These are phyloP conservation scores for chimpanzee (Pan troglodytes) DNA, from an alignment of 2,113 vertebrate genomes.

Conservation along the genomic window NHGRI_mPanTro3-v2.1_pri NC_072413.2:58866001-58866500, in stretches of 20 bases:
- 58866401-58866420: neutral
- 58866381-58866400: neutral
- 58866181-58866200: slow-evolving; percentile 5
- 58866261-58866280: neutral
- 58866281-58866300: neutral
- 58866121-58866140: neutral
- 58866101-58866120: neutral
- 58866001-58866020: neutral
- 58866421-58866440: slow-evolving; percentile 39
- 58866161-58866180: neutral
- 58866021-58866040: neutral
- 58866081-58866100: neutral
- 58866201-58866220: neutral
- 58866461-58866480: neutral
- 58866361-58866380: neutral
- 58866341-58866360: neutral
- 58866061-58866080: slow-evolving; percentile 38
- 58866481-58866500: neutral
- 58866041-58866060: neutral
- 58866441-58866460: neutral
- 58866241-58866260: slow-evolving; percentile 5
- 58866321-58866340: neutral
- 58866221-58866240: neutral
- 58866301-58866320: neutral
- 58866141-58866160: neutral